Base-by-base conservation (phyloP, 92 coral and sea anemone genomes). In the Chrysogorgia sp. region DNA sequence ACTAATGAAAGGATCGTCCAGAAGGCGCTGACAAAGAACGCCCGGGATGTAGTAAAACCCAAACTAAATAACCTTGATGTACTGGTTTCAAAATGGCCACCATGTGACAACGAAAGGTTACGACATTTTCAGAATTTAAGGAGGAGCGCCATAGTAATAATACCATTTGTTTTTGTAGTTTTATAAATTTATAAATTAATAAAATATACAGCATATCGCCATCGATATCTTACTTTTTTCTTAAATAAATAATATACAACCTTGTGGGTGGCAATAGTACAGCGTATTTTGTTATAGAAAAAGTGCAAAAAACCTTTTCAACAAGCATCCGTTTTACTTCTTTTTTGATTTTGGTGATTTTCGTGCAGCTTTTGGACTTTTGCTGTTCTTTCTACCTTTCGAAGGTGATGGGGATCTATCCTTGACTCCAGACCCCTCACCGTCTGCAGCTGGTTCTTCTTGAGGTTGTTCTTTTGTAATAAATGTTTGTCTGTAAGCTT, bases 401-500 rank as follows among this genome's bases (percentile, higher is more conserved):
- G 92, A 83, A 31, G 97, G 90, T 34, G 94, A 81, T 15, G 99
- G 99, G 0, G 99, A 91, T 30, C 97, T 88, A 48, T 91, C 92
- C 35, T 90, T 87, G 57, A 87, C 93, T 33, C 10, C 32, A 4
- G 26, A 5, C 2, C 34, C 63, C 6, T 23, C 63, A 6, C 53
- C 53, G 7, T 47, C 53, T 23, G 86, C 86, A 0, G 84, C 87
- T 31, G 86, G 92, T 0, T 92, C 92, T n/a, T 90, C 96, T 37
- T 85, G 82, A 12, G 91, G 90, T 41, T 85, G 96, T 21, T 96
- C 99, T 67, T 96, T 92, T 47, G 83, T 92, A 22, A 96, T 69
- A 82, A 96, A 96, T 60, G 87, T 96, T 75, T 96, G 99, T 68
- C 99, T 75, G 86, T 96, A 96, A 7, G 89, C 88, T 61, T 96